phyloP scores from a whole-genome alignment of 2,113 vertebrate species.

The Onychostoma macrolepis region DNA sequence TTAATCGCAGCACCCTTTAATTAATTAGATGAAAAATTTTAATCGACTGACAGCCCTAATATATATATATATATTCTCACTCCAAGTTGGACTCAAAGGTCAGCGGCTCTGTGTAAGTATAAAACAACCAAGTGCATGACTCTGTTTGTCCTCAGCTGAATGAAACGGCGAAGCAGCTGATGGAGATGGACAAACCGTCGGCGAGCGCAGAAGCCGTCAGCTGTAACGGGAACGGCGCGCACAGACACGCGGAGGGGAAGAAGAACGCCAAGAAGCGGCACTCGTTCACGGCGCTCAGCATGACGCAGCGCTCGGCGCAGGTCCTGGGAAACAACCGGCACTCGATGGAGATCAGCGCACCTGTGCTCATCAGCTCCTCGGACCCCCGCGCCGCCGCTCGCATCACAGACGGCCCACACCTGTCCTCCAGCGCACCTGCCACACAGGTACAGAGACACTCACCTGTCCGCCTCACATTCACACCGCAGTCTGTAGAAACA shows the following conservation, averaged over 20 bases:
- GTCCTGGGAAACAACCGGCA: conserved; percentile 88
- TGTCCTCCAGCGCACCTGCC: conserved; percentile 79
- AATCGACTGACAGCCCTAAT: no score
- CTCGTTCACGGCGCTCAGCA: conserved; percentile 93
- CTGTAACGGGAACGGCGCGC: conserved; percentile 73
- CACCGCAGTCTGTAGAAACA: no score
- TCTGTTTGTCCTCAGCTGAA: conserved; percentile 81
- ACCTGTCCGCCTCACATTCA: no score
- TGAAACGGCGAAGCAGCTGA: conserved; percentile 94
- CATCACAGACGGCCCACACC: conserved; percentile 84
- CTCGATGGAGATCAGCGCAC: conserved; percentile 98
- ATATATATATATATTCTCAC: no score
- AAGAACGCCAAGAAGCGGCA: conserved; percentile 98
- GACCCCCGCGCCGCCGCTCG: conserved; percentile 92
- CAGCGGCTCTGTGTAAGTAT: no score
- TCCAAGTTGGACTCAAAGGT: no score
- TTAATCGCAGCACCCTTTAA: no score
- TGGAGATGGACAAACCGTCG: conserved; percentile 92
- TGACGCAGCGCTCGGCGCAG: conserved; percentile 91
- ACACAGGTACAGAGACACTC: conserved; percentile 74
- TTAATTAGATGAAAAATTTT: no score
- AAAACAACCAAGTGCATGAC: no score
- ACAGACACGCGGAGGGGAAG: conserved; percentile 87
- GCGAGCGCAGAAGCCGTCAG: conserved; percentile 76
- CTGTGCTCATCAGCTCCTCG: conserved; percentile 95